Percentiles rank a stretch among this genome's conserved stretches.
phyloP scores from a whole-genome alignment of 30 jellyfish, hydroid and myxozoan genomes.

The Hydra vulgaris region DNA sequence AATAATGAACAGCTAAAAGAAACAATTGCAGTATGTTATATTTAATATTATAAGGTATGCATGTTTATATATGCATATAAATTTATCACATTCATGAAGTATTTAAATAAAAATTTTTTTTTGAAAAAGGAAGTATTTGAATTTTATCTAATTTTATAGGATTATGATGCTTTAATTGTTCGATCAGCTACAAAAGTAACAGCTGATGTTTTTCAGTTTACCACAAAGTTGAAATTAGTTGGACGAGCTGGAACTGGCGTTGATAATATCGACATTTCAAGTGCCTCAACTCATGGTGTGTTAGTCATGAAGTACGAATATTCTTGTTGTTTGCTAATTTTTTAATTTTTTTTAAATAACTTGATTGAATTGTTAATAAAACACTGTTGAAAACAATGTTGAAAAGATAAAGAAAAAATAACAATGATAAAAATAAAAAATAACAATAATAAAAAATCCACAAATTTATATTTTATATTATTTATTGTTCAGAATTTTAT shows the following conservation, averaged over 20 bases:
- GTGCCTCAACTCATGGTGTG: slow-evolving; percentile 72
- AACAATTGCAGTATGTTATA: slow-evolving; percentile 35
- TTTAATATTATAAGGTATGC: neutral
- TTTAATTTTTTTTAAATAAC: neutral
- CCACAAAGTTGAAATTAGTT: slow-evolving; percentile 45
- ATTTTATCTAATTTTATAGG: slow-evolving; percentile 24
- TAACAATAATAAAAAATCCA: no score
- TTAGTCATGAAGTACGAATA: slow-evolving; percentile 69
- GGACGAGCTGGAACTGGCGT: slow-evolving; percentile 98
- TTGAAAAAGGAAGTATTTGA: slow-evolving; percentile 6
- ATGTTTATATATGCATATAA: neutral
- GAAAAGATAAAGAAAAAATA: no score
- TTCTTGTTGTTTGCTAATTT: neutral
- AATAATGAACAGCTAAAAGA: slow-evolving; percentile 33
- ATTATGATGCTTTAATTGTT: slow-evolving; percentile 64
- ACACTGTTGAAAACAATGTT: no score
- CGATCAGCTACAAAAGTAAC: slow-evolving; percentile 89
- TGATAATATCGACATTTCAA: slow-evolving; percentile 60
- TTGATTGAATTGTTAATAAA: no score
- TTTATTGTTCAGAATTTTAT: no score
- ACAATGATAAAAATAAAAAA: no score
- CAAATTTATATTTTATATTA: no score
- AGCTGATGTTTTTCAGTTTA: slow-evolving; percentile 50
- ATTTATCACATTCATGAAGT: neutral
- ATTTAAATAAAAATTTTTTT: neutral